Base-by-base conservation (phyloP, 2,797 vertebrate species). In the Centroberyx gerrardi region DNA sequence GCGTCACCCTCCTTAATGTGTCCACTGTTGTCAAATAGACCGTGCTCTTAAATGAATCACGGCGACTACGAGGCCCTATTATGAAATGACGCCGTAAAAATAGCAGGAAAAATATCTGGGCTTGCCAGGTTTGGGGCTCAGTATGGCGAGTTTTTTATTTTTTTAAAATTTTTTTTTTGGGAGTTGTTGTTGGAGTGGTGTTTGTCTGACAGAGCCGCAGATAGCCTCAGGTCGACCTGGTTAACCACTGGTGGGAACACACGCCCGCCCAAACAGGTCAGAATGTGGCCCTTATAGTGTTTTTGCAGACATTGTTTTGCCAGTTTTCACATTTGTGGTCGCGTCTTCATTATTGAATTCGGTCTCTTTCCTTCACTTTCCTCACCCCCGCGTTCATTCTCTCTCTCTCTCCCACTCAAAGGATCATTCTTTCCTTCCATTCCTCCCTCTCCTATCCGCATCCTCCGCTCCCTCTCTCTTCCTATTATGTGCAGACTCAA, bases 211-310 rank as follows among this genome's bases (percentile, higher is more conserved):
- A 2, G 36, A 80, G 52, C 80, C 75, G 22, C 80, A 55, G 53
- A 55, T 64, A 33, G 61, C 68, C 77, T 40, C 76, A 80, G 82
- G 64, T 76, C 0, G 77, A 91, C 85, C 89, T 89, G 79, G 60
- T 54, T n/a, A 2, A 69, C 83, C 87, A 18, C 77, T 2, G 46
- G 33, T 42, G 67, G 74, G 70, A 76, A 81, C 5, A 44, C 65
- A 22, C 72, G 14, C 75, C 70, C 27, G 65, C 38, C 27, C 87
- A 73, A 67, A 90, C 79, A 48, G 68, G 54, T 77, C 14, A 14
- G 29, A 68, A 31, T 13, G 7, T 74, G 42, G 27, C 33, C 17
- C 22, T 22, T 22, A 1, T 14, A 4, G 42, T 90, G 84, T 91
- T 90, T 82, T 72, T 73, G 70, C 62, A 85, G 87, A 90, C 80